Evolutionary conservation across 2,113 vertebrate species (phyloP).

Genomic region (Tursiops truncatus): DNA sequence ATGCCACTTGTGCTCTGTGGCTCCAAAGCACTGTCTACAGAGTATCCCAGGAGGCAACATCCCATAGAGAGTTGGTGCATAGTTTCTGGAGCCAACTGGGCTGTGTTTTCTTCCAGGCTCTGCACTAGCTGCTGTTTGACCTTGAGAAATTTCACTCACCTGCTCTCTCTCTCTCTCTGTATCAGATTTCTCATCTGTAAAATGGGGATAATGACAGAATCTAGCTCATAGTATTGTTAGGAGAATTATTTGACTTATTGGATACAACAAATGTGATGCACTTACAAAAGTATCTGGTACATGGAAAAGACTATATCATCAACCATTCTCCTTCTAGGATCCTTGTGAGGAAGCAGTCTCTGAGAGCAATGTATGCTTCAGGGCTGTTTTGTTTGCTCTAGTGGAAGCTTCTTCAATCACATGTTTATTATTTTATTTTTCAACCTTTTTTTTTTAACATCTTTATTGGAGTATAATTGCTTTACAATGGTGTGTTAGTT

Average conservation of each 20-base stretch:
- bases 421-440: neutral
- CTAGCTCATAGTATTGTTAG: neutral
- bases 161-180: neutral
- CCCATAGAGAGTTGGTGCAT: no score
- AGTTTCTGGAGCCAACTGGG: neutral
- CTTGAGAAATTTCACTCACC: neutral
- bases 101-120: neutral
- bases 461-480: no score
- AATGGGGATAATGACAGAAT: neutral
- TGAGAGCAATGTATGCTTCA: neutral
- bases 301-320: neutral
- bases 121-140: neutral
- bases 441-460: neutral
- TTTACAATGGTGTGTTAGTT: no score
- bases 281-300: neutral
- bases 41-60: neutral
- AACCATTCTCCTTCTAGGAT: neutral
- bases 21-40: rapidly evolving
- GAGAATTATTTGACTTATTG: neutral
- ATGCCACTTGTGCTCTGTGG: neutral
- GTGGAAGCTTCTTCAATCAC: neutral
- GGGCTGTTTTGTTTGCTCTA: neutral
- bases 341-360: neutral
- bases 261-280: neutral
- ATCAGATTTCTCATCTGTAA: neutral